Base-by-base conservation (phyloP, 2,888 invertebrate genomes). In the Hofmannophila pseudospretella region DNA sequence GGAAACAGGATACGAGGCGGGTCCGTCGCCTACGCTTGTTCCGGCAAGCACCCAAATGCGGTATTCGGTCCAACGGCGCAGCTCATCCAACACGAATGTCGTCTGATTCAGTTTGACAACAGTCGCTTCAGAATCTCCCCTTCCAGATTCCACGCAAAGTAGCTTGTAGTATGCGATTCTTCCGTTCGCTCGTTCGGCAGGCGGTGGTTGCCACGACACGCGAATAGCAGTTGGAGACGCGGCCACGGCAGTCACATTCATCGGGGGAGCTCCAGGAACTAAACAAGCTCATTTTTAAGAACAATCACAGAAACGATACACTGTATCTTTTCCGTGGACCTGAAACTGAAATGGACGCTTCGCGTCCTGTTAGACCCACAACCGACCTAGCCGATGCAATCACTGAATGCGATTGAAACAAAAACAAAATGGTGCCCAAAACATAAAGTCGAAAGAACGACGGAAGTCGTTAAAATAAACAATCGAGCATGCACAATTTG, bases 181-280 rank as follows among this genome's bases (percentile, higher is more conserved):
- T 44, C 98, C 98, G 88, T 97, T 96, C 75, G 95, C 94, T 51
- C 94, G 91, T 78, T 96, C 95, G 49, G 92, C 92, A 34, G 96
- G 94, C 54, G 98, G 98, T 59, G 98, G 96, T 62, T 92, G 90
- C 99, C 99, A 99, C 60, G 91, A 90, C 62, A 98, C 94, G 60
- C 93, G 90, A 68, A 99, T 93, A 53, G 95, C 92, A 47, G 95
- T 96, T 51, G 97, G 95, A 78, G 95, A 95, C 76, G 93, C 91
- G 59, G 97, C 93, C 81, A 91, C 90, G 53, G 95, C 97, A 58
- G 92, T 92, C 84, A 98, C 96, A 89, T 97, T 96, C 90, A 93
- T 93, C 69, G 98, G 98, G 66, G 98, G 96, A 69, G 96, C 97
- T 86, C 96, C 96, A 72, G 98, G 98, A 89, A 97, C 98, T 98